Base-by-base conservation (phyloP, 1,140 invertebrate species). In the Bombus waltoni region DNA sequence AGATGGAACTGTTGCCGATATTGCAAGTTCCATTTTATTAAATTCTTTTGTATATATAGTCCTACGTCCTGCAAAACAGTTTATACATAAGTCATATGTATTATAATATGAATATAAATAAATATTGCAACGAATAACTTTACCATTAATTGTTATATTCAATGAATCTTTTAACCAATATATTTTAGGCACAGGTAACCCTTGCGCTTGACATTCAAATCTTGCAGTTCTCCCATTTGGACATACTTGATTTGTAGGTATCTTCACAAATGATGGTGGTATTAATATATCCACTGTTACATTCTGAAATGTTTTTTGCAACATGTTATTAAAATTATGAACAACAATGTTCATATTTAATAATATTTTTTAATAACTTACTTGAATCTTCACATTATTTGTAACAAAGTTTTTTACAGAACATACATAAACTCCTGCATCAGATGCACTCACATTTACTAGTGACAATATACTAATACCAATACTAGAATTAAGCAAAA, bases 121-220 rank as follows among this genome's bases (percentile, higher is more conserved):
- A 42, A 28, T 32, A 28, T 44, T 66, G 1, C 35, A 59, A 62
- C 4, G 71, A 62, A 59, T 59, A 78, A 65, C 1, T 65, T 95
- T 95, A 95, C 97, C 96, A 93, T 96, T 95, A n/a, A 95, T 93
- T 85, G 95, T 94, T 82, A 97, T 94, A 76, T 95, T 92, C 81
- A 95, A 92, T 8, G 97, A 96, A 94, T 97, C 96, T 93, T 97
- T 98, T 77, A 97, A 95, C 97, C 97, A 98, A 85, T 95, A 94
- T 82, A 96, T 95, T 83, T 94, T 95, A 32, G 97, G 97, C 81
- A 92, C 93, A 25, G 97, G 97, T 82, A 95, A 91, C 42, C 97
- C 97, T 53, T 95, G 91, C 22, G 96, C 97, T 90, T 96, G 95
- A 94, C 97, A 98, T 81, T 97, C 96, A 83, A 98, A 96, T 82